Conservation (phyloP, 2,113 vertebrate species). For the Pteronura brasiliensis region DNA sequence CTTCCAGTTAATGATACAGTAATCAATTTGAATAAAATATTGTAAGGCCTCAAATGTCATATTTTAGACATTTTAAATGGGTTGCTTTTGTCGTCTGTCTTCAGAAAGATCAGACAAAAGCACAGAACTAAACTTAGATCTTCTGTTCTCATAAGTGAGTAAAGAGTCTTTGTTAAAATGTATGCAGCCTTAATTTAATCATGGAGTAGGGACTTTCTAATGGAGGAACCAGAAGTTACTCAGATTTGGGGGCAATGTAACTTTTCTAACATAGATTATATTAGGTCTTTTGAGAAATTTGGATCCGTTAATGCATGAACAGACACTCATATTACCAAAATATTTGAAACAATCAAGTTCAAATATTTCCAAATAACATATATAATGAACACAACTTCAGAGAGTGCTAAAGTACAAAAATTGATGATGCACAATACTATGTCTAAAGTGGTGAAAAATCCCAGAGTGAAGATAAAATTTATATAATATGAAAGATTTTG, state of each 20-base stretch:
- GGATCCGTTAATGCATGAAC: neutral
- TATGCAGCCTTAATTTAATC: neutral
- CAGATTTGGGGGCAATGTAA: neutral
- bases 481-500: neutral
- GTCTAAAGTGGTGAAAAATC: neutral
- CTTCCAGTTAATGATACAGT: neutral
- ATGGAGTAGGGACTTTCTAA: neutral
- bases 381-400: neutral
- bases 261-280: neutral
- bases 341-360: neutral
- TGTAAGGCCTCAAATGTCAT: neutral
- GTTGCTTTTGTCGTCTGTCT: neutral
- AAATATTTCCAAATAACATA: neutral
- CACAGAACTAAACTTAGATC: neutral
- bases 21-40: neutral
- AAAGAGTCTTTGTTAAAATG: neutral
- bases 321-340: neutral
- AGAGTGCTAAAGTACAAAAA: neutral
- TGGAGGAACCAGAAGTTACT: neutral
- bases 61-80: neutral
- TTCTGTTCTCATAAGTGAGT: neutral
- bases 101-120: constrained; percentile 13
- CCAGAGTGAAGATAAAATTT: neutral
- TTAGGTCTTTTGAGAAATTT: neutral
- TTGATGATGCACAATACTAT: neutral